A percentile compares a stretch with the other conserved stretches of the same genome.
Evolutionary conservation across 2,888 invertebrate genomes (phyloP).

Genomic region (Parascotia fuliginaria): DNA sequence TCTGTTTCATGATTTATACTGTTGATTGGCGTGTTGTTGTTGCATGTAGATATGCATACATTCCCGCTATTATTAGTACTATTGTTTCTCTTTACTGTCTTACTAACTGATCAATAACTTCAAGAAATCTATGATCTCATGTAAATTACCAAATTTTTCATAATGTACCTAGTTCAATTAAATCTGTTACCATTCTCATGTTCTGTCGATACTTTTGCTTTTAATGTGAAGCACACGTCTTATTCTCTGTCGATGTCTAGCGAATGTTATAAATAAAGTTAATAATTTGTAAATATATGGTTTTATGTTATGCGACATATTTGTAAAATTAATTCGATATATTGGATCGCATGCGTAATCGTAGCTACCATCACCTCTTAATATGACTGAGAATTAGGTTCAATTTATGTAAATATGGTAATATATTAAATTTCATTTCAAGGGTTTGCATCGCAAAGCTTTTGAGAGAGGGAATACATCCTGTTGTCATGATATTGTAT

Average conservation of each 20-base stretch:
- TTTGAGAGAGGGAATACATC: conserved; percentile 53
- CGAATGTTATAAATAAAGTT: conserved; percentile 26
- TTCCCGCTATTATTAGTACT: conserved; percentile 29
- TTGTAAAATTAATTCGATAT: conserved; percentile 32
- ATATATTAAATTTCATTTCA: conserved; percentile 60
- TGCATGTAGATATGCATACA: conserved; percentile 45
- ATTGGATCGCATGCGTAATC: conserved; percentile 26
- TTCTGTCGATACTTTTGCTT: conserved; percentile 32
- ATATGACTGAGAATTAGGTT: conserved; percentile 84
- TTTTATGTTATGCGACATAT: conserved; percentile 27
- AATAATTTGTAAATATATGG: conserved; percentile 47
- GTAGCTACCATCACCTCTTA: conserved; percentile 61
- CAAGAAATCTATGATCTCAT: conserved; percentile 70
- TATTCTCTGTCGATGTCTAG: conserved; percentile 38
- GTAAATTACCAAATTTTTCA: conserved; percentile 71
- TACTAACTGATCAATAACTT: conserved; percentile 34
- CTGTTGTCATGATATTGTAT: conserved; percentile 46
- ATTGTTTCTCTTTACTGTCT: conserved; percentile 23
- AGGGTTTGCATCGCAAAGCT: conserved; percentile 51
- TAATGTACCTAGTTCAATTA: conserved; percentile 52
- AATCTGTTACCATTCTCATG: conserved; percentile 62
- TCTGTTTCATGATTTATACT: no score
- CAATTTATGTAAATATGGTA: conserved; percentile 76
- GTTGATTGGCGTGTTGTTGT: conserved; percentile 24
- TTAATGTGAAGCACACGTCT: conserved; percentile 29